These are phyloP conservation scores for Neomonachus schauinslandi DNA, from an alignment of 2,113 vertebrate genomes.

Conservation along the genomic window DNA sequence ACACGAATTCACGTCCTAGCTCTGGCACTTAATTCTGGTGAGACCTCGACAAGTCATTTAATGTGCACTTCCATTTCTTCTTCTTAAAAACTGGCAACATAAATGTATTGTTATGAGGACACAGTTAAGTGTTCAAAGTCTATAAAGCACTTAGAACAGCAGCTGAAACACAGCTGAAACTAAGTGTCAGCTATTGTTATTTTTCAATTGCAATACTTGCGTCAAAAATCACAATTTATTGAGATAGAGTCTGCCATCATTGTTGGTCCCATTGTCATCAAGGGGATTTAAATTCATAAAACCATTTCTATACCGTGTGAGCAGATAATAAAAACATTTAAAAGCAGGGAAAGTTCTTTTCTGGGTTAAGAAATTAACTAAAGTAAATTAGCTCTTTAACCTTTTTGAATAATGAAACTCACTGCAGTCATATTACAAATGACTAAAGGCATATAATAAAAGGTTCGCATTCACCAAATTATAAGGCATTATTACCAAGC, in stretches of 20 bases:
- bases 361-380: conserved; percentile 58
- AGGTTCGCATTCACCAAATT: conserved; percentile 60
- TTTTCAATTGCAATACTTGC: conserved; percentile 55
- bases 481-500: conserved; percentile 63
- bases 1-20: conserved; percentile 11
- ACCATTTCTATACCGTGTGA: conserved; percentile 14
- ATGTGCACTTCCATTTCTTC: conserved; percentile 41
- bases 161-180: conserved; percentile 48
- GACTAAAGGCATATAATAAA: conserved; percentile 63
- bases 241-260: conserved; percentile 42
- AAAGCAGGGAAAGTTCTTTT: conserved; percentile 32
- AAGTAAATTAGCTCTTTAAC: conserved; percentile 66
- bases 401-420: conserved; percentile 66
- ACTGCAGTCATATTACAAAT: conserved; percentile 55
- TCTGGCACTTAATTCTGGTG: background rate
- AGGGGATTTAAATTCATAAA: conserved; percentile 49
- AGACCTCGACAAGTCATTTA: conserved; percentile 1
- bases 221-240: conserved; percentile 56
- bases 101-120: conserved; percentile 32
- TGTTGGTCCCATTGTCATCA: conserved; percentile 42
- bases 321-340: conserved; percentile 61
- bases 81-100: conserved; percentile 43
- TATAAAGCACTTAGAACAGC: conserved; percentile 24
- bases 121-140: conserved; percentile 29
- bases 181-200: background rate